Percentiles rank a stretch among this genome's conserved stretches.
These are phyloP conservation scores for Tylochromis polylepis DNA, from an alignment of 2,113 vertebrate species.

Conservation along the genomic window DNA sequence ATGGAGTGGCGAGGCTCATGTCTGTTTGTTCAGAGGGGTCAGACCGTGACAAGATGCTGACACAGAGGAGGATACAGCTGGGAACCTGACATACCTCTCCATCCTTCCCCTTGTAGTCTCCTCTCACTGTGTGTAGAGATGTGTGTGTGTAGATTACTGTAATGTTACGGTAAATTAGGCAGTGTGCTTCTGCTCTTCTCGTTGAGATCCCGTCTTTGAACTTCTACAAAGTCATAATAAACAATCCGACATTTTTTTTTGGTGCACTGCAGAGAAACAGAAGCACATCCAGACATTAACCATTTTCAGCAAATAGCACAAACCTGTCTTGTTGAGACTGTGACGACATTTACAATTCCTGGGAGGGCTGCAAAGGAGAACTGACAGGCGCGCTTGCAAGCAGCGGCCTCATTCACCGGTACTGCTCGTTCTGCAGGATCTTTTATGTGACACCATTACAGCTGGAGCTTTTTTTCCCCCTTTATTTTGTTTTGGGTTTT, in stretches of 20 bases:
- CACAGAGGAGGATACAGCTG: background rate
- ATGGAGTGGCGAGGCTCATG: background rate
- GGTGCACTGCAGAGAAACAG: conserved; percentile 3
- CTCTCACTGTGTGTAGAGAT: too few species aligned
- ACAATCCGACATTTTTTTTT: background rate
- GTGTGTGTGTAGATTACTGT: background rate
- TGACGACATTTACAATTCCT: conserved; percentile 48
- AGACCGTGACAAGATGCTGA: conserved; percentile 9
- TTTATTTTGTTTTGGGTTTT: background rate
- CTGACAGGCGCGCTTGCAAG: background rate
- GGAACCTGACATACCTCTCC: background rate
- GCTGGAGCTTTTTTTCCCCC: background rate
- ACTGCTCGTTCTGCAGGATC: background rate
- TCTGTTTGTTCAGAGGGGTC: background rate
- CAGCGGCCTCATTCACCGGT: background rate
- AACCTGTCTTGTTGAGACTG: conserved; percentile 27
- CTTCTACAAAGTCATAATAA: background rate
- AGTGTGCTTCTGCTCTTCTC: background rate
- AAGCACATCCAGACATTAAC: background rate
- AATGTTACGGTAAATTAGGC: background rate
- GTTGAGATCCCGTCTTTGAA: background rate
- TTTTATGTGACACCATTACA: conserved; percentile 41
- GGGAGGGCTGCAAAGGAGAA: conserved; percentile 6
- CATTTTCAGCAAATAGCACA: background rate
- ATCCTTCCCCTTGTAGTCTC: background rate